Base-by-base conservation (phyloP, 2,888 invertebrate genomes). In the Polylopha cassiicola region DNA sequence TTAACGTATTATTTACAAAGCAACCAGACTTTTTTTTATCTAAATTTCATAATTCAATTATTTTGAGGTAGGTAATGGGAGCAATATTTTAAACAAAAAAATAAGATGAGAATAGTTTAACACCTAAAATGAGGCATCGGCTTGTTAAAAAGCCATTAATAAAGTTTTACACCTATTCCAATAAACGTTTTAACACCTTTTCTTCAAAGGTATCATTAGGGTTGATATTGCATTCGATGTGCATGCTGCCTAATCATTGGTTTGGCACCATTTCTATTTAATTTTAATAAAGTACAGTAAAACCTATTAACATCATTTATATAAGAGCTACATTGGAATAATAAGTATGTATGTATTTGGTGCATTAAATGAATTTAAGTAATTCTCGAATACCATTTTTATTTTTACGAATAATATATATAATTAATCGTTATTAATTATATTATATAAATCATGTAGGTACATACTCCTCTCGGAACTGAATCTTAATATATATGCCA, bases 171-270 rank as follows among this genome's bases (percentile, higher is more conserved):
- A 74, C 66, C 73, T 69, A 76, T 80, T 82, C 80, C 82, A 81
- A 84, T 85, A 82, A 82, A 80, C 72, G 77, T 75, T 84, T 81
- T 84, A 81, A 84, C 84, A 84, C 85, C 82, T 84, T 84, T 84
- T 76, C 75, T 70, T 61, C 75, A 56, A 65, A 73, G 74, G 73
- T 84, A 82, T 84, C 75, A 84, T 84, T 84, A 84, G 69, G 67
- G 53, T 69, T 56, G 73, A 82, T 80, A 80, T 77, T 74, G 71
- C 65, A 54, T 53, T 59, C 57, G 50, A 36, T 34, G 53, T 52
- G 53, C 59, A 48, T 53, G 56, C 54, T 58, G 53, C 53, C 43
- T 50, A 61, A 65, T 68, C 58, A 50, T 56, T 58, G 46, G 51
- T 47, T 46, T 41, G 46, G 47, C 53, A 56, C 55, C 47, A 48